Base-by-base conservation (phyloP, 1,140 invertebrate genomes). In the Drosophila bipectinata region DNA sequence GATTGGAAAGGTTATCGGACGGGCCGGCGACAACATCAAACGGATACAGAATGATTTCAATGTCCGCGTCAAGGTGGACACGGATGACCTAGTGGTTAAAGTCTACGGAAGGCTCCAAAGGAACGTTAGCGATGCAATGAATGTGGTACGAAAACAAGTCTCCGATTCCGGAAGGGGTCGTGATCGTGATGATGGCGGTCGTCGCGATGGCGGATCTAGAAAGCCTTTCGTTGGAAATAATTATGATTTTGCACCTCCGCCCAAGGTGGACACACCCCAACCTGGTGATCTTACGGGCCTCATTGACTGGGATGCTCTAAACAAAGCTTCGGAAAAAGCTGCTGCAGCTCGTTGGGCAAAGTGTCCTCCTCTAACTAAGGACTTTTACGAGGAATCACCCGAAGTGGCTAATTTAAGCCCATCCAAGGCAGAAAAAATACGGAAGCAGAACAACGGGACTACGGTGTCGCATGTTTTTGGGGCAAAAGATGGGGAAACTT, bases 361-460 rank as follows among this genome's bases (percentile, higher is more conserved):
- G 62, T 92, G 94, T 15, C 95, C 95, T 1, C 92, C 93, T 2
- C 93, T 98, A 12, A 92, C 94, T 3, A 98, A 98, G 92, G 92
- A 97, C 79, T 98, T 98, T 85, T 99, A 98, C 80, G 92, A 94
- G 72, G 97, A 98, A 93, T 93, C 96, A 84, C 94, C 94, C 0
- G 92, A 92, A 71, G 94, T 98, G 3, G 92, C 94, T 15, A 93
- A 93, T 15, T 95, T 98, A 93, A 84, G 93, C 28, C 60, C 92
- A 2, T 92, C 93, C 10, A 92, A 97, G 78, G 96, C 96, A 0
- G 91, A 92, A 5, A 69, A 92, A 53, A 95, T 96, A 73, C 93
- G 95, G 21, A 34, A 77, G 14, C 79, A 92, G 10, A 96, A 95
- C 61, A 96, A 97, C 90, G 95, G 97, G 48, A 97, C 97, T 30